Evolutionary conservation across 2,797 vertebrate species (phyloP), one percentile per base, ranked within the genome.

Genomic region (Anguilla obscura): DNA sequence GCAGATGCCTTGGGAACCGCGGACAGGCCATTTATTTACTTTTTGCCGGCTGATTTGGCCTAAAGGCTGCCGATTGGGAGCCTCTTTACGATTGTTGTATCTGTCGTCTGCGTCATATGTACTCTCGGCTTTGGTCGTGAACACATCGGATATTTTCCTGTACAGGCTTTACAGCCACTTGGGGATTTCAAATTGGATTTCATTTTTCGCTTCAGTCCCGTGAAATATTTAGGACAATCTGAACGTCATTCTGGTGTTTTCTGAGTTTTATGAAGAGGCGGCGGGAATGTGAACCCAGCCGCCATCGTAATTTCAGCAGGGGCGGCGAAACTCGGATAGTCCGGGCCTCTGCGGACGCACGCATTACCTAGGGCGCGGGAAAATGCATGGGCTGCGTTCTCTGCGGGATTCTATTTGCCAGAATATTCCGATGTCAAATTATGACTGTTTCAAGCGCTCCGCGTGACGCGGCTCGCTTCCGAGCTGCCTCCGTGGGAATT

Each of bases 401-500:
- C 54, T 27, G 18, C 16, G 14, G n/a, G 18, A 56, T 27, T 21
- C 84, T 36, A 58, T 85, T 33, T 85, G 84, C 84, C 84, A 63
- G 33, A 85, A 0, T 21, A 40, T 63, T 33, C 84, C 18, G 30
- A 63, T 40, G n/a, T 84, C 40, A 30, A 84, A 60, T 58, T 63
- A 85, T n/a, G 14, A 85, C 63, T 85, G 9, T 56, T 85, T 60
- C 33, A 21, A 63, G 33, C 40, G 30, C 33, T 14, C 84, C 24
- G 58, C 84, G 40, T 48, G 36, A 58, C 54, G 24, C 6, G 60
- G 24, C 56, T 18, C 4, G 84, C 84, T 85, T 66, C 84, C 33
- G 8, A 40, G 24, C 84, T 85, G 33, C 33, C 45, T 50, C 79
- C 18, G 9, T 54, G 54, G 33, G 84, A 66, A 85, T 85, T 85